These are phyloP conservation scores for Aphrophora alni DNA, from an alignment of 2,888 invertebrate species.

Conservation along the genomic window DNA sequence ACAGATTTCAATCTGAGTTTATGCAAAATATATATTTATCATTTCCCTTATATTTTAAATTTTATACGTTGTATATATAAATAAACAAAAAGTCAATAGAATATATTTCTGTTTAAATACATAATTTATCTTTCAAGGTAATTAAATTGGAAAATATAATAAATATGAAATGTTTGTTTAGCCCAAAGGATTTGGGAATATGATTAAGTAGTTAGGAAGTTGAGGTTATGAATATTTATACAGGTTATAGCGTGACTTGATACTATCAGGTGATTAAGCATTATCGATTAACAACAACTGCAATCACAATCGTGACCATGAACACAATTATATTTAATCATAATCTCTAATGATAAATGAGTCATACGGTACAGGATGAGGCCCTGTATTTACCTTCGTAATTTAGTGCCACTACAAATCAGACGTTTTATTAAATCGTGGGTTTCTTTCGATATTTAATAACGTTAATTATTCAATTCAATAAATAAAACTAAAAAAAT, in stretches of 20 bases:
- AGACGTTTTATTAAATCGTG: neutral
- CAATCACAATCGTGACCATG: neutral
- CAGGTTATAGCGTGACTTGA: neutral
- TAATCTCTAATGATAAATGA: neutral
- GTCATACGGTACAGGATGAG: neutral
- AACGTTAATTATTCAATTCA: neutral
- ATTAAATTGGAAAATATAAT: too few relatives aligned
- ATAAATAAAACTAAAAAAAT: neutral
- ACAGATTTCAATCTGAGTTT: too few relatives aligned
- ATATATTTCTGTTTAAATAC: too few relatives aligned
- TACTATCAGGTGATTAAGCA: neutral
- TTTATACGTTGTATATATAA: too few relatives aligned
- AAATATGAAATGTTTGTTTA: too few relatives aligned
- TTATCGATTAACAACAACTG: neutral
- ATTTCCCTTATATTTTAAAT: too few relatives aligned
- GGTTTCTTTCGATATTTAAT: neutral
- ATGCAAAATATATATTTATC: too few relatives aligned
- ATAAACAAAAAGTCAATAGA: too few relatives aligned
- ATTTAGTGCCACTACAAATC: neutral
- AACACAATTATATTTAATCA: neutral
- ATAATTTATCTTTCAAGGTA: too few relatives aligned
- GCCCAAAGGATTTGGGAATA: too few relatives aligned
- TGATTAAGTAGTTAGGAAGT: neutral
- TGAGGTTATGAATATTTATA: conserved; percentile 3
- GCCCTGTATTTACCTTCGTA: neutral